Conservation (phyloP, 2,113 vertebrate species). For the Ictalurus furcatus region DNA sequence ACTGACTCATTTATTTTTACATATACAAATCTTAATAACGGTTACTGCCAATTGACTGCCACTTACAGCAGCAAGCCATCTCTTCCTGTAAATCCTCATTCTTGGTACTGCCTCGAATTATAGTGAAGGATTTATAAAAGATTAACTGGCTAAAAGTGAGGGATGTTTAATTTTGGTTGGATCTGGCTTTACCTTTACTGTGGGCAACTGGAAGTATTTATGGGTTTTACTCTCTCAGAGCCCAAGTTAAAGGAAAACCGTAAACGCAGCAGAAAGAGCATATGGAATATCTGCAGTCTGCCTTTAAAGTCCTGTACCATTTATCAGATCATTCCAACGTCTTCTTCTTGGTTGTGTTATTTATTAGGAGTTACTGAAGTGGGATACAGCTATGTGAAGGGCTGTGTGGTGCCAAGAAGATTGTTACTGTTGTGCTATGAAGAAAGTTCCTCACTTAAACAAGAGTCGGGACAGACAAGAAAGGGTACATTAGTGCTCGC, state of each 20-base stretch:
- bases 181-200: constrained; percentile 41
- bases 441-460: constrained; percentile 43
- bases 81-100: background rate
- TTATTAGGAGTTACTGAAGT: constrained; percentile 42
- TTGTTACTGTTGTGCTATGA: constrained; percentile 29
- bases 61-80: background rate
- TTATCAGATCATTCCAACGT: constrained; percentile 43
- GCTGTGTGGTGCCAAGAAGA: constrained; percentile 29
- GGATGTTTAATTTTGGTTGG: constrained; percentile 33
- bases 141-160: constrained; percentile 24
- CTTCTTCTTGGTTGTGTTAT: constrained; percentile 39
- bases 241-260: background rate
- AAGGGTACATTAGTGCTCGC: constrained; percentile 49
- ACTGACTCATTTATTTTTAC: background rate
- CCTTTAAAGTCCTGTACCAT: constrained; percentile 39
- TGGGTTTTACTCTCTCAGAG: constrained; percentile 28
- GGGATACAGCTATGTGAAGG: constrained; percentile 23
- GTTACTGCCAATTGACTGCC: background rate
- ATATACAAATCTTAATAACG: background rate
- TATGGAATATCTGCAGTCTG: constrained; percentile 39
- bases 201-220: constrained; percentile 38
- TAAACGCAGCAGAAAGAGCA: constrained; percentile 22
- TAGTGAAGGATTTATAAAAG: constrained; percentile 26
- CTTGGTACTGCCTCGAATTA: background rate
- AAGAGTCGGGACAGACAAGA: constrained; percentile 39